Conservation (phyloP, 2,888 invertebrate species). For the Volucella zonaria region DNA sequence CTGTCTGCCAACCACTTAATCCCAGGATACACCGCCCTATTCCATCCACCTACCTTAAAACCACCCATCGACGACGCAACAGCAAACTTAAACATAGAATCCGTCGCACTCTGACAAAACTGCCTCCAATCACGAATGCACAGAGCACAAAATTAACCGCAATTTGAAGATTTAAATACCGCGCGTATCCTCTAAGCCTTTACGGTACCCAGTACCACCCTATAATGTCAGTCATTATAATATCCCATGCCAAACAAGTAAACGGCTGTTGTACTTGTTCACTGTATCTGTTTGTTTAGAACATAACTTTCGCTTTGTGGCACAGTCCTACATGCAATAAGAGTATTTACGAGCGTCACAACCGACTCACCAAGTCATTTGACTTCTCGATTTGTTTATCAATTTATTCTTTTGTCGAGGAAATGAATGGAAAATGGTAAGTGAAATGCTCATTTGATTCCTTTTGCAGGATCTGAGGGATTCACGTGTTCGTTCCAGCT, state of each 20-base stretch:
- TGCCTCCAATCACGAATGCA: constrained; percentile 35
- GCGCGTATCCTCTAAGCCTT: constrained; percentile 47
- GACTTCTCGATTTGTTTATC: constrained; percentile 59
- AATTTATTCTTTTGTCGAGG: constrained; percentile 45
- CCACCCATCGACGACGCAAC: too few species aligned
- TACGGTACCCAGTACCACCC: constrained; percentile 48
- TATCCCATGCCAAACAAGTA: too few species aligned
- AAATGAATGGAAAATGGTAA: constrained; percentile 36
- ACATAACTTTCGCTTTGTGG: constrained; percentile 22
- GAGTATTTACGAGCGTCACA: constrained; percentile 22
- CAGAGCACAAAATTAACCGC: constrained; percentile 57
- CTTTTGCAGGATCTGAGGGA: neutral
- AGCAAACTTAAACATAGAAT: neutral
- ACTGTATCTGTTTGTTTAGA: constrained; percentile 14
- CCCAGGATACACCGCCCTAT: constrained; percentile 36
- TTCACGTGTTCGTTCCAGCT: constrained; percentile 22
- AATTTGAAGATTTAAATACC: constrained; percentile 65
- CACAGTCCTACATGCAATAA: constrained; percentile 34
- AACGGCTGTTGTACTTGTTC: too few species aligned
- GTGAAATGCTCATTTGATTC: constrained; percentile 52
- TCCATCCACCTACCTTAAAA: neutral
- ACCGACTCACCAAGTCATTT: constrained; percentile 14
- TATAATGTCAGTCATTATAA: neutral
- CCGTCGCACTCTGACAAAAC: constrained; percentile 16
- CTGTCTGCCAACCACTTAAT: constrained; percentile 48